Percentiles rank a stretch among this genome's conserved stretches.
Conservation (phyloP, 2,797 vertebrate genomes). For the Manis crassicaudata region DNA sequence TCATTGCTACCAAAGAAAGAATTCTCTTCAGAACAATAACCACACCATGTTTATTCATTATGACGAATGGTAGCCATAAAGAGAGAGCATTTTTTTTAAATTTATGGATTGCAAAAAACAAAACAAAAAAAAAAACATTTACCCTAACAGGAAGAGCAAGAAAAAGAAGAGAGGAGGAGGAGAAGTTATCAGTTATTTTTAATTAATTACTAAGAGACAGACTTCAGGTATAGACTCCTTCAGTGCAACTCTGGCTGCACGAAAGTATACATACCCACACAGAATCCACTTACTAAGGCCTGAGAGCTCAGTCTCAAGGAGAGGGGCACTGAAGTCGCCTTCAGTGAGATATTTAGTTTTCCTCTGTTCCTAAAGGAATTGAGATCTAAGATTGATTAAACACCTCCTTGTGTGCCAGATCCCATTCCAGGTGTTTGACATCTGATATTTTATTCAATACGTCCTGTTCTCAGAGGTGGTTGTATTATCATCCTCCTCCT, state of each 20-base stretch:
- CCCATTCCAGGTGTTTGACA: not conserved
- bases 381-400: conserved; percentile 7
- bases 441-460: conserved; percentile 2
- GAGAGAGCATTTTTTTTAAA: conserved; percentile 7
- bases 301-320: not conserved
- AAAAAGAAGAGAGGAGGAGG: not conserved
- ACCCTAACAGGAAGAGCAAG: conserved; percentile 7
- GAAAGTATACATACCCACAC: not conserved
- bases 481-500: not conserved
- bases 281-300: not conserved
- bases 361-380: not conserved
- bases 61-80: conserved; percentile 56
- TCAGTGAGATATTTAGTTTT: not conserved
- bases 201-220: conserved; percentile 22
- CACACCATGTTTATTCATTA: conserved; percentile 30
- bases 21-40: conserved; percentile 47
- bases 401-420: not conserved
- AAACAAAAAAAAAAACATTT: conserved; percentile 8
- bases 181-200: conserved; percentile 20
- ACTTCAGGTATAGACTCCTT: not conserved
- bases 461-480: not conserved
- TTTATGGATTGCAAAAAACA: conserved; percentile 37
- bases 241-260: not conserved
- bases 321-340: not conserved
- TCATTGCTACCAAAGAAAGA: not conserved